Evolutionary conservation across 2,113 vertebrate genomes (phyloP).

Genomic region (Platysternon megacephalum): DNA sequence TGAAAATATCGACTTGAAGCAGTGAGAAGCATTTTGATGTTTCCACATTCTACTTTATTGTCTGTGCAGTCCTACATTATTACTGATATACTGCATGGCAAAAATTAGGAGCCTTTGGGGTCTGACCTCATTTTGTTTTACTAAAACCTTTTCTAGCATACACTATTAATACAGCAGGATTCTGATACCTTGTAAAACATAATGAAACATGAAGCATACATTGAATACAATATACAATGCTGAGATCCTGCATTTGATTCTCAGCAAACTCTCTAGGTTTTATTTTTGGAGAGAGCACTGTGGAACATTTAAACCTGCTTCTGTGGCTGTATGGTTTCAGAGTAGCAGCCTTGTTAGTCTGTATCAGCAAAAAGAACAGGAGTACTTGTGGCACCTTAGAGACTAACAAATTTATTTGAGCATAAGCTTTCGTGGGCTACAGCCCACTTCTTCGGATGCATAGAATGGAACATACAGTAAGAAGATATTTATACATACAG

Average conservation of each 20-base stretch:
- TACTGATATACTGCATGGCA: background rate
- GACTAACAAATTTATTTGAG: no score
- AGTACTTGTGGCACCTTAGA: no score
- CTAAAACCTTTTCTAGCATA: background rate
- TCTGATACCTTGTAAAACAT: background rate
- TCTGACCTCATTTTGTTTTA: background rate
- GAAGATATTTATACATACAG: no score
- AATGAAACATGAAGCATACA: background rate
- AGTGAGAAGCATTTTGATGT: background rate
- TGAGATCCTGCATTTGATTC: background rate
- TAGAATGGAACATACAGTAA: no score
- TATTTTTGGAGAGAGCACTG: background rate
- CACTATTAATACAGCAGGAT: background rate
- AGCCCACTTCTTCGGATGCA: no score
- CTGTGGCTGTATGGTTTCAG: no score
- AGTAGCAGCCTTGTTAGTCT: no score
- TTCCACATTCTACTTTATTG: background rate
- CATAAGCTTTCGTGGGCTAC: no score
- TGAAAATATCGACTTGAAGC: background rate
- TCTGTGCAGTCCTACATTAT: fast-evolving
- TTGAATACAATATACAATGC: fast-evolving
- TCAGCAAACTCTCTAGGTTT: background rate
- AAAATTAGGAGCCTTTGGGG: background rate
- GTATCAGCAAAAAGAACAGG: no score
- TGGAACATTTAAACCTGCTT: background rate